Conservation (phyloP, 2,113 vertebrate genomes). For the Coptodon bakossiorum region DNA sequence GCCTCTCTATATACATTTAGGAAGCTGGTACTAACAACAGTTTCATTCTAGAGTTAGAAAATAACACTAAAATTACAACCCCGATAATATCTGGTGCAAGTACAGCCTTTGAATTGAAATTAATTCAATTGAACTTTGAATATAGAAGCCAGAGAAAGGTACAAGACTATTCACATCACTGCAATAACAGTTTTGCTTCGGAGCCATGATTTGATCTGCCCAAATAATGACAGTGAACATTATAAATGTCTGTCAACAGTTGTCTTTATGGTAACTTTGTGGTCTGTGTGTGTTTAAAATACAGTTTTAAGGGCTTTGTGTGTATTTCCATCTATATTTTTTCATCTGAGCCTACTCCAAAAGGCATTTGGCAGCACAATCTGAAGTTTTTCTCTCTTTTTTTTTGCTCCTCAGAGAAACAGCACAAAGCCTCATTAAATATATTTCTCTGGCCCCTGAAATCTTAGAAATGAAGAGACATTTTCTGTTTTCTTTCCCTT, state of each 20-base stretch:
- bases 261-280: background rate
- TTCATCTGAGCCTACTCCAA: background rate
- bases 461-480: constrained; percentile 13
- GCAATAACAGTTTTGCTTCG: background rate
- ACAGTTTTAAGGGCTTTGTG: background rate
- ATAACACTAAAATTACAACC: constrained; percentile 21
- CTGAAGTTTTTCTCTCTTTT: background rate
- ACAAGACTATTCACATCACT: background rate
- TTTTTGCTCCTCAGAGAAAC: background rate
- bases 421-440: constrained; percentile 18
- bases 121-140: background rate
- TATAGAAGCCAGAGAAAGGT: background rate
- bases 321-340: background rate
- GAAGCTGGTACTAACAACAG: background rate
- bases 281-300: background rate
- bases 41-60: background rate
- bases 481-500: constrained; percentile 10
- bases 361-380: background rate
- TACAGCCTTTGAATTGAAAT: background rate
- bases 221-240: background rate
- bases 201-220: background rate
- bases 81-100: background rate
- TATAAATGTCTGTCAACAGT: background rate
- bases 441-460: constrained; percentile 24
- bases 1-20: background rate